phyloP scores from a whole-genome alignment of 2,797 vertebrate species.

The Girardinus metallicus region DNA sequence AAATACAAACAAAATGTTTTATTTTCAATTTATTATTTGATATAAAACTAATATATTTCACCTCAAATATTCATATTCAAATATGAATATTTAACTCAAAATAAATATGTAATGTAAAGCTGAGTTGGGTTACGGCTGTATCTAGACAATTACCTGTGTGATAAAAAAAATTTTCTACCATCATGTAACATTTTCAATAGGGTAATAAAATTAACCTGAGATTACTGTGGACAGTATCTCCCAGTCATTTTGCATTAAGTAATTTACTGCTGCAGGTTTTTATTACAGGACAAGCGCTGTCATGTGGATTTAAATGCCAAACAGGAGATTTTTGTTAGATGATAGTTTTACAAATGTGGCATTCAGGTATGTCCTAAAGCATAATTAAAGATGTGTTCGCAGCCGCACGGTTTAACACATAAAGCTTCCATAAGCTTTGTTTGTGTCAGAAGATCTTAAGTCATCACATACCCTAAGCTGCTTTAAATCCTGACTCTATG shows the following conservation, averaged over 20 bases:
- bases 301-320: not conserved
- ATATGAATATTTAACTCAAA: not conserved
- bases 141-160: not conserved
- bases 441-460: constrained; percentile 16
- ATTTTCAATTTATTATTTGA: not conserved
- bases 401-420: not conserved
- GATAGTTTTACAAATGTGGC: not conserved
- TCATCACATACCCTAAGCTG: not conserved
- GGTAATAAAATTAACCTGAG: not conserved
- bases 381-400: no score
- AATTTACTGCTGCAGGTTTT: not conserved
- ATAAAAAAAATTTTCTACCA: not conserved
- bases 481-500: constrained; percentile 7
- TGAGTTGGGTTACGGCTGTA: not conserved
- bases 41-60: not conserved
- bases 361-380: not conserved
- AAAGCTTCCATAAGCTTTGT: constrained; percentile 20
- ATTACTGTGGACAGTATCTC: not conserved
- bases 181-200: not conserved
- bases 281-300: not conserved
- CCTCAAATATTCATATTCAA: not conserved
- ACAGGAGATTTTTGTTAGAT: not conserved
- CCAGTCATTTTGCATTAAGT: not conserved
- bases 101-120: not conserved
- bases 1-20: not conserved